Conservation (phyloP, 2,888 invertebrate genomes). For the Nymphalis polychloros region DNA sequence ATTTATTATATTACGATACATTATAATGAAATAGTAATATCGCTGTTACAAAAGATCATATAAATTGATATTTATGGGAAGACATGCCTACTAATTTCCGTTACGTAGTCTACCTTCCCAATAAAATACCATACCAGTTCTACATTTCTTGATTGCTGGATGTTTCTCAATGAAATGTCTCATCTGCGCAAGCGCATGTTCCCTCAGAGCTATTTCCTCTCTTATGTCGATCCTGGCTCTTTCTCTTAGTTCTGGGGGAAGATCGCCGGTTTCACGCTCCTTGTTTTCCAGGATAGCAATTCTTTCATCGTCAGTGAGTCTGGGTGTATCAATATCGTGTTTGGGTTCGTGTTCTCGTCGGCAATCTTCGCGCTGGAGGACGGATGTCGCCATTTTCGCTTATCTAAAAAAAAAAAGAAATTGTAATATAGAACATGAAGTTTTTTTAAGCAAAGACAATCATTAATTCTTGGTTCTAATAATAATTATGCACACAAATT, state of each 20-base stretch:
- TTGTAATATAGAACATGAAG: not conserved
- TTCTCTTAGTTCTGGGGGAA: constrained; percentile 81
- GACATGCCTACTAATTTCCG: too few relatives aligned
- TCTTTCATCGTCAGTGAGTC: constrained; percentile 69
- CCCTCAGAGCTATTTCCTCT: constrained; percentile 88
- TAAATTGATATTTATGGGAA: too few relatives aligned
- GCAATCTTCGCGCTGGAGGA: constrained; percentile 71
- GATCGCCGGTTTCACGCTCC: constrained; percentile 70
- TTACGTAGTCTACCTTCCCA: too few relatives aligned
- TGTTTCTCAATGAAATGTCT: constrained; percentile 92
- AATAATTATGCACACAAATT: too few relatives aligned
- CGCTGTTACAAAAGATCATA: too few relatives aligned
- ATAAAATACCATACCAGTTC: constrained; percentile 82
- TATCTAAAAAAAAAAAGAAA: constrained; percentile 32
- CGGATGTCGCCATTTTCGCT: constrained; percentile 71
- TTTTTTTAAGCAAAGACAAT: not conserved
- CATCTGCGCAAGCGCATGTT: constrained; percentile 89
- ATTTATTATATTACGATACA: too few relatives aligned
- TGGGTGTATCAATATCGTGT: constrained; percentile 55
- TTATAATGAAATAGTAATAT: too few relatives aligned
- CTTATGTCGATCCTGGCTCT: constrained; percentile 87
- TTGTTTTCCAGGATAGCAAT: constrained; percentile 59
- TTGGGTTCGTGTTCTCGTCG: constrained; percentile 65
- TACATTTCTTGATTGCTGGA: constrained; percentile 89
- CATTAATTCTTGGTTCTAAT: too few relatives aligned